Percentiles rank a stretch among this genome's conserved stretches.
These are phyloP conservation scores for Herpailurus yagouaroundi DNA, from an alignment of 2,113 vertebrate species.

Conservation along the genomic window DNA sequence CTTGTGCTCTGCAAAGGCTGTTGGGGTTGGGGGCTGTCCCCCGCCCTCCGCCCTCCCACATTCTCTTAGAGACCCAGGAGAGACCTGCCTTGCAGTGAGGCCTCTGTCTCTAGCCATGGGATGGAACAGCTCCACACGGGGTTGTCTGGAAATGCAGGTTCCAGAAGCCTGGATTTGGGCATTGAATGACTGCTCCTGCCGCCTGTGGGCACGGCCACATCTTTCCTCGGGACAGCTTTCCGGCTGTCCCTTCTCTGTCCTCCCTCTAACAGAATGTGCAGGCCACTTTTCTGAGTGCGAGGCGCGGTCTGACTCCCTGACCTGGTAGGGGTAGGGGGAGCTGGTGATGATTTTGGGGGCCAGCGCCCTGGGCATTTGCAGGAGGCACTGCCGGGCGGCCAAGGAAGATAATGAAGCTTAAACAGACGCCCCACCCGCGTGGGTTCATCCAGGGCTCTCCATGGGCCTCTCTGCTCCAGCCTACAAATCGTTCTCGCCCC, in stretches of 20 bases:
- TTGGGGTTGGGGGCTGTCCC: background rate
- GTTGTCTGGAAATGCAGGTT: background rate
- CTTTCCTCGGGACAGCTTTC: background rate
- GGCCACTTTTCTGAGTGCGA: no score
- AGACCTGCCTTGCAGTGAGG: background rate
- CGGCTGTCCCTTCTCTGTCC: background rate
- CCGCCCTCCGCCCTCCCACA: no score
- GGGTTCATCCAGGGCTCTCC: no score
- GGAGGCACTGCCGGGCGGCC: accelerated
- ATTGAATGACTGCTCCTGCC: no score
- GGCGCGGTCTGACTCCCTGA: no score
- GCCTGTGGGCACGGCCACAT: background rate
- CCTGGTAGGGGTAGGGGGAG: background rate
- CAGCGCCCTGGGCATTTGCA: background rate
- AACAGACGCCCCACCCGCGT: no score
- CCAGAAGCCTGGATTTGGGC: background rate
- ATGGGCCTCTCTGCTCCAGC: no score
- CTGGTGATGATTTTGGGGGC: background rate
- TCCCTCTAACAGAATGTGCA: background rate
- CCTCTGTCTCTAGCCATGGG: background rate
- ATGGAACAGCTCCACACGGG: background rate
- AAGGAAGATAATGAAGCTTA: background rate
- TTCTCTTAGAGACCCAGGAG: background rate
- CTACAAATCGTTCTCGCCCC: no score
- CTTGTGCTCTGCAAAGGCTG: background rate